Evolutionary conservation across 2,797 vertebrate genomes (phyloP), one percentile per base, ranked within the genome.

Genomic region (Balearica regulorum): DNA sequence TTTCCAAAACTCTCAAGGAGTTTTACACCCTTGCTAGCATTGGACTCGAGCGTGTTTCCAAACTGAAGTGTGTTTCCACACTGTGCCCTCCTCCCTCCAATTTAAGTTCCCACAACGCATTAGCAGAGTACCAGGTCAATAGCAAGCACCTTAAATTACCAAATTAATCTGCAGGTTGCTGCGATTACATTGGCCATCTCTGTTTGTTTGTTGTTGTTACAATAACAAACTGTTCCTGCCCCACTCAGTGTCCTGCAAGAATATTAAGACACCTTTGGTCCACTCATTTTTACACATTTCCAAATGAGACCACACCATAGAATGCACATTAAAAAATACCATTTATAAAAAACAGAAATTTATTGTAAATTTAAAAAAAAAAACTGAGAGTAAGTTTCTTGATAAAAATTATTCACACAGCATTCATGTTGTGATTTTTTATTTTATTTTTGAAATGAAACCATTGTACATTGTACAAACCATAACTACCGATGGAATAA

Each of bases 401-500:
- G 58, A 89, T 70, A 95, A 95, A 94, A 93, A 94, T 71, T 78
- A 91, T 77, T 82, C 87, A 97, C 94, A 29, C 94, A 9, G 85
- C 54, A 43, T 71, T 97, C 71, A 41, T 95, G 96, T 97, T 94
- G 96, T 97, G 93, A 97, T 96, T 91, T 97, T 96, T 87, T 78
- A 95, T 97, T 97, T 97, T 98, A 94, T 99, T 99, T 98, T 98
- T 98, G 98, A 99, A 99, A 99, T 98, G 98, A 98, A 99, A 99
- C 98, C 98, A 99, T 99, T 98, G 98, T 99, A 99, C 99, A 99
- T 98, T 98, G 99, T 99, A 99, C 99, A 99, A 99, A 99, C 98
- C 98, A 99, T 99, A 99, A 98, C 99, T 99, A 99, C 98, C 96
- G 98, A 99, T 99, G 98, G 98, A 99, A 99, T 99, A 99, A 99